A percentile compares a stretch with the other conserved stretches of the same genome.
Conservation (phyloP, 2,888 invertebrate species). For the Eutolmus rufibarbis region DNA sequence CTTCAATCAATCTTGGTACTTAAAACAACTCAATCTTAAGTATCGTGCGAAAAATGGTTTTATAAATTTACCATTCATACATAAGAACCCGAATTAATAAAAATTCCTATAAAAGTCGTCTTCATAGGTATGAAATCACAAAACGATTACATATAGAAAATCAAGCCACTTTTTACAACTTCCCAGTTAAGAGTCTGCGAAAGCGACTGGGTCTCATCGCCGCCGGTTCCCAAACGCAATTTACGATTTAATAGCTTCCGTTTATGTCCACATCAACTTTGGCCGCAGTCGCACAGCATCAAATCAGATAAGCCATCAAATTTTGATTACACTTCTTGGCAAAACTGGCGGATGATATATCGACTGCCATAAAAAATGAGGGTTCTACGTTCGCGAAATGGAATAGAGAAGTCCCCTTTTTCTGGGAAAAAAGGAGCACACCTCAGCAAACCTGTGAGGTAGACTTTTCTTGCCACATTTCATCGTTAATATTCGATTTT, state of each 20-base stretch:
- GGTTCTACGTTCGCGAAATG: background rate
- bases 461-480: constrained; percentile 26
- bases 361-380: constrained; percentile 30
- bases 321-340: constrained; percentile 36
- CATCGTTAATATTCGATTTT: constrained; percentile 42
- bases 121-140: background rate
- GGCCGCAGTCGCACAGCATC: constrained; percentile 33
- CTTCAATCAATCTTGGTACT: no score
- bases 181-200: constrained; percentile 1
- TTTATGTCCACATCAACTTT: constrained; percentile 35
- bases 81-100: background rate
- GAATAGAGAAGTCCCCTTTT: background rate
- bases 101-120: background rate
- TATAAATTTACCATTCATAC: background rate
- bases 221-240: constrained; percentile 26
- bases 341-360: constrained; percentile 36
- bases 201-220: background rate
- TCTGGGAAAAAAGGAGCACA: background rate
- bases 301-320: constrained; percentile 41
- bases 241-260: constrained; percentile 39
- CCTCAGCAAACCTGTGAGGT: background rate
- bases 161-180: constrained; percentile 30
- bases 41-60: no score
- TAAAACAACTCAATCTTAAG: no score
- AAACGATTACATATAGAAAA: background rate